Evolutionary conservation across 2,797 vertebrate species (phyloP), one percentile per base, ranked within the genome.

Genomic region (Apogon talboti): DNA sequence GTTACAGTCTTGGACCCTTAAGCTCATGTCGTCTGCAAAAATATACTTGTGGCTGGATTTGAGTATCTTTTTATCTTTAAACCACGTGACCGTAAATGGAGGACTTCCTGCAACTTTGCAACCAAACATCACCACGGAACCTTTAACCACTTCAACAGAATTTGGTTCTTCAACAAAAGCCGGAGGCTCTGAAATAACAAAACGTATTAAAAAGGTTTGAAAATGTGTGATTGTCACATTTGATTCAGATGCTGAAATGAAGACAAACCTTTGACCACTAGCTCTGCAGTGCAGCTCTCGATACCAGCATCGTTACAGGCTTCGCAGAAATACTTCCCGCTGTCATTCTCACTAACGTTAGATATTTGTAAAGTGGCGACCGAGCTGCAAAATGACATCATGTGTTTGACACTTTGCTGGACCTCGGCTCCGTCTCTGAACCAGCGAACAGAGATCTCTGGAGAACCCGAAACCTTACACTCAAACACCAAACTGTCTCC

Each of bases 191-290:
- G 93, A 74, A 93, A 94, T 52, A 71, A 61, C 41, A 63, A 77
- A 71, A 47, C 9, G 76, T 10, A 44, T 51, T 1, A 16, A 24
- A 45, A 35, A 35, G 33, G 33, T 8, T 10, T 35, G 9, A 35
- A 35, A 35, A 35, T 35, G 33, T 35, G 7, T 9, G 1, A 35
- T 35, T 8, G 2, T 35, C 9, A 35, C 33, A 35, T 35, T 35
- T 10, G 33, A 35, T 8, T 35, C 9, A 35, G 33, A 35, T 35
- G 33, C 33, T 35, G 33, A 21, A 14, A 57, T 14, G 30, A 38
- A 54, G 43, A 96, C 96, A 13, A 91, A 98, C 96, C 97, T 98
- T 96, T 98, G 18, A 96, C 96, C 92, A 92, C 93, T 18, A 98
- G 83, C 53, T 96, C 94, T 72, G 94, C 28, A 63, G 92, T 94